A percentile compares a stretch with the other conserved stretches of the same genome.
These are phyloP conservation scores for Cylloceria caligata DNA, from an alignment of 2,888 invertebrate species.

Conservation along the genomic window DNA sequence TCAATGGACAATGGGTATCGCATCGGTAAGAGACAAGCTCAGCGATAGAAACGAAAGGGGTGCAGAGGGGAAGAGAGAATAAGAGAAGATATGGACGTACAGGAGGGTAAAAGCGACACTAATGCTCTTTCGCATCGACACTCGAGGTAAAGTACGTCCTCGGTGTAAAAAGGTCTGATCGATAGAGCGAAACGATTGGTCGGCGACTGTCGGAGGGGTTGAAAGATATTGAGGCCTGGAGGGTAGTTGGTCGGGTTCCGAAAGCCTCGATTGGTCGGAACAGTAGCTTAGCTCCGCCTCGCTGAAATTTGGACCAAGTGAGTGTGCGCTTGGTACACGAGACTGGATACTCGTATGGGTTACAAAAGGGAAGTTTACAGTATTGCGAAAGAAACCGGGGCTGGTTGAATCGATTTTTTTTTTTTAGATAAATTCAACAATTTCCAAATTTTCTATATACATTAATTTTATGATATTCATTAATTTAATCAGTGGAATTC, in stretches of 20 bases:
- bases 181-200: conserved; percentile 81
- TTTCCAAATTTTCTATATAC: no score
- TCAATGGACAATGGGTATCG: conserved; percentile 58
- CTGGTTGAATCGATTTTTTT: neutral
- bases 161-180: conserved; percentile 81
- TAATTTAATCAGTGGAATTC: no score
- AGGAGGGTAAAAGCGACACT: conserved; percentile 79
- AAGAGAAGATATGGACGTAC: conserved; percentile 75
- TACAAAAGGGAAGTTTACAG: neutral
- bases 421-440: neutral
- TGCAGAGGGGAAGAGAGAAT: conserved; percentile 49
- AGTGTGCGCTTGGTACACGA: conserved; percentile 37
- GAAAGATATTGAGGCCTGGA: conserved; percentile 42
- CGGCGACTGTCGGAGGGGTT: conserved; percentile 58
- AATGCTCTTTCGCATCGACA: conserved; percentile 83
- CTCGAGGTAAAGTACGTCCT: conserved; percentile 83
- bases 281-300: conserved; percentile 69
- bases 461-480: no score
- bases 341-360: conserved; percentile 17
- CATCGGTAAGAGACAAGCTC: conserved; percentile 22
- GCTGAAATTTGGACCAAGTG: conserved; percentile 23
- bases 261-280: conserved; percentile 45
- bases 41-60: conserved; percentile 54
- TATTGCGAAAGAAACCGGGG: neutral
- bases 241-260: conserved; percentile 56